A percentile compares a stretch with the other conserved stretches of the same genome.
Conservation (phyloP, 2,113 vertebrate genomes). For the Ciconia stormi region DNA sequence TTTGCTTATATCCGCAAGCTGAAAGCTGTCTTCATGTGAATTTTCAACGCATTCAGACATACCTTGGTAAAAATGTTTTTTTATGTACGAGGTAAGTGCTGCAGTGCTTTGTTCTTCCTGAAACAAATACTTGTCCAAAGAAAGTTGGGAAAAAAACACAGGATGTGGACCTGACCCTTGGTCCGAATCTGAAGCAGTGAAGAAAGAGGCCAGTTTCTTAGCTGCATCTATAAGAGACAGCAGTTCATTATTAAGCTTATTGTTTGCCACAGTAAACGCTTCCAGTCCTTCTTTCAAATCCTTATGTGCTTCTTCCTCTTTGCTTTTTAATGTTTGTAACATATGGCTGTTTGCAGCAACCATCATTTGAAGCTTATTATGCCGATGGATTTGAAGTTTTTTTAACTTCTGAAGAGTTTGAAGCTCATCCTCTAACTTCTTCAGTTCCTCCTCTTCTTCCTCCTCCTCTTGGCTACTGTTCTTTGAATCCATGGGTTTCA, state of each 20-base stretch:
- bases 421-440: constrained; percentile 83
- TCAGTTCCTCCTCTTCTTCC: constrained; percentile 58
- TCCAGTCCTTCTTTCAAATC: constrained; percentile 71
- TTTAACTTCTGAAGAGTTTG: constrained; percentile 78
- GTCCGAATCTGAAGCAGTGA: constrained; percentile 51
- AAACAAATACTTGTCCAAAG: constrained; percentile 83
- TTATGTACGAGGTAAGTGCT: constrained; percentile 76
- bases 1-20: constrained; percentile 74
- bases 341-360: constrained; percentile 64
- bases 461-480: constrained; percentile 31
- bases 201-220: constrained; percentile 73
- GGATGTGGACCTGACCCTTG: neutral
- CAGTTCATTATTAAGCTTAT: constrained; percentile 76
- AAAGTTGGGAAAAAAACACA: constrained; percentile 81
- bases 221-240: constrained; percentile 72
- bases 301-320: constrained; percentile 54
- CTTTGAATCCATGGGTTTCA: constrained; percentile 46
- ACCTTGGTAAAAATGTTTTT: constrained; percentile 77
- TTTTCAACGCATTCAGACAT: constrained; percentile 76
- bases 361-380: constrained; percentile 80
- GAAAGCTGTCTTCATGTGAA: constrained; percentile 77
- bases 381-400: constrained; percentile 77
- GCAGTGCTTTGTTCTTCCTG: constrained; percentile 86
- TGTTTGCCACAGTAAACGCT: constrained; percentile 69
- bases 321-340: constrained; percentile 62